Percentiles rank a stretch among this genome's conserved stretches.
These are phyloP conservation scores for Ceratosolen solmsi DNA, from an alignment of 1,140 invertebrate genomes.

Conservation along the genomic window DNA sequence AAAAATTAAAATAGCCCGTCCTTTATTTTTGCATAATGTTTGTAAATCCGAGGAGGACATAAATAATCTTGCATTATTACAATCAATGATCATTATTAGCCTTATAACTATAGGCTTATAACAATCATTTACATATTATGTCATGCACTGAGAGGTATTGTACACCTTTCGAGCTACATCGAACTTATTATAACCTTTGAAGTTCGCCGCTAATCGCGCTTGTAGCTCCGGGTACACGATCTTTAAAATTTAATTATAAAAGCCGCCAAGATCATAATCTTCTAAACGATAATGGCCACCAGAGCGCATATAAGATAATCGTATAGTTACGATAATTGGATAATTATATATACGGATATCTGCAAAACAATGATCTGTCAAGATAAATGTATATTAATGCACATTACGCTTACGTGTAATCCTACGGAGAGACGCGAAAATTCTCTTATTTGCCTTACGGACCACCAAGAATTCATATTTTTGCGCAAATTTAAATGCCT, in stretches of 20 bases:
- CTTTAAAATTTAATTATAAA: slow-evolving; percentile 65
- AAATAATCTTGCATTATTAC: slow-evolving; percentile 9
- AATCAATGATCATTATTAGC: not conserved
- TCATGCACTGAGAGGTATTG: slow-evolving; percentile 19
- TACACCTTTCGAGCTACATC: slow-evolving; percentile 19
- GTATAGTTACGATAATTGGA: slow-evolving; percentile 46
- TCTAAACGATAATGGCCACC: slow-evolving; percentile 59
- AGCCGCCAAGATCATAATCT: slow-evolving; percentile 57
- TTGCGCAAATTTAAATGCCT: not conserved
- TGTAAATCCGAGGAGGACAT: not conserved
- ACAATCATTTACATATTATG: slow-evolving; percentile 27
- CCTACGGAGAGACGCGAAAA: not conserved
- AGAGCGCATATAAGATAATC: slow-evolving; percentile 39
- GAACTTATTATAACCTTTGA: slow-evolving; percentile 50
- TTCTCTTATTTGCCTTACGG: slow-evolving; percentile 1
- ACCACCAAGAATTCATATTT: not conserved
- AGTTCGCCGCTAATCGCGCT: slow-evolving; percentile 51
- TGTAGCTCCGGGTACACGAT: slow-evolving; percentile 51
- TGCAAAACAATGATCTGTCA: slow-evolving; percentile 44
- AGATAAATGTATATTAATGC: slow-evolving; percentile 38
- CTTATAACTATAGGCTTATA: slow-evolving; percentile 26
- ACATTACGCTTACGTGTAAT: not conserved
- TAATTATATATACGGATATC: slow-evolving; percentile 45
- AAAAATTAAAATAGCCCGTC: not conserved
- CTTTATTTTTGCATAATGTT: slow-evolving; percentile 11